phyloP scores from a whole-genome alignment of 2,888 invertebrate genomes.

The Drosophila rellima region DNA sequence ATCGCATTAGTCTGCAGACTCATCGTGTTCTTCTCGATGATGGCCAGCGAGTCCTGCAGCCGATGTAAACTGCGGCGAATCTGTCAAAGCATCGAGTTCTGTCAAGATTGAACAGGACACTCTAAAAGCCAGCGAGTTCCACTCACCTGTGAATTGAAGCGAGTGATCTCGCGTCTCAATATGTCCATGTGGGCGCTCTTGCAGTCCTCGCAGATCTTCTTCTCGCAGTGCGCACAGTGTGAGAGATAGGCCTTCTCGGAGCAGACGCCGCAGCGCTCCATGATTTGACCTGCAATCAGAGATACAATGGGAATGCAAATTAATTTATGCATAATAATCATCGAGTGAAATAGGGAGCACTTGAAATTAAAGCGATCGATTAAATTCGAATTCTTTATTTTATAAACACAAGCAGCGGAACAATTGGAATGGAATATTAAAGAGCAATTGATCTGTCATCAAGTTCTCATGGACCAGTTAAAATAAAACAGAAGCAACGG shows the following conservation, averaged over 20 bases:
- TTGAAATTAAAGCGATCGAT: background rate
- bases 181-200: conserved; percentile 98
- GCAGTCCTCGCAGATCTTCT: conserved; percentile 98
- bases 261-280: conserved; percentile 97
- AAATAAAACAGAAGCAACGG: too few relatives aligned
- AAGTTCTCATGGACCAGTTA: too few relatives aligned
- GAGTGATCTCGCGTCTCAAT: conserved; percentile 94
- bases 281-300: conserved; percentile 89
- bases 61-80: conserved; percentile 95
- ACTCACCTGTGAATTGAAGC: conserved; percentile 93
- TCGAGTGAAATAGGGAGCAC: too few relatives aligned
- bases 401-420: background rate
- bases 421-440: background rate
- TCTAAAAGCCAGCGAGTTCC: rapidly evolving
- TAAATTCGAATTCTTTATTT: background rate
- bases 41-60: conserved; percentile 93
- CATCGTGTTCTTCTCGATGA: conserved; percentile 95
- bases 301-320: background rate
- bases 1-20: conserved; percentile 95
- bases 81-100: conserved; percentile 63
- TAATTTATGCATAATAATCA: background rate
- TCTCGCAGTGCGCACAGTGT: conserved; percentile 97
- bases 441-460: too few relatives aligned
- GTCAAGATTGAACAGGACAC: background rate
- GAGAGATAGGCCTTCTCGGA: conserved; percentile 96